Percentiles rank a stretch among this genome's conserved stretches.
Evolutionary conservation across 2,888 invertebrate genomes (phyloP).

Genomic region (Zaprionus lineosus): DNA sequence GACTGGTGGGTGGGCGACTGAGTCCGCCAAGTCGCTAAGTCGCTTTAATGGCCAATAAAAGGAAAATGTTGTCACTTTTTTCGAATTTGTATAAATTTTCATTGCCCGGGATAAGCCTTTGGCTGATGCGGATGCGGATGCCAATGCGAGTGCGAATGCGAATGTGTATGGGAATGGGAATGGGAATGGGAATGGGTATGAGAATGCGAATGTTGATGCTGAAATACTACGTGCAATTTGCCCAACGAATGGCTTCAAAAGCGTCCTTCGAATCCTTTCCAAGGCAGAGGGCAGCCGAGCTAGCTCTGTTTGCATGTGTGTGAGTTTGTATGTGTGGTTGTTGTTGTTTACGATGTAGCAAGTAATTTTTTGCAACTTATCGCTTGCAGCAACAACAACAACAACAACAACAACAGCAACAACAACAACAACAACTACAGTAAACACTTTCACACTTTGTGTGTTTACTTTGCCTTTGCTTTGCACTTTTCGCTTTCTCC

Average conservation of each 20-base stretch:
- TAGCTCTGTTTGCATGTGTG: constrained; percentile 15
- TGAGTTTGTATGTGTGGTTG: constrained; percentile 12
- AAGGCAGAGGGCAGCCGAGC: constrained; percentile 52
- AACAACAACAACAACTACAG: constrained; percentile 13
- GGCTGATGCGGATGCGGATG: constrained; percentile 39
- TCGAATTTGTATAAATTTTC: constrained; percentile 80
- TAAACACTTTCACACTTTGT: constrained; percentile 44
- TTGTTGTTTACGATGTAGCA: constrained; percentile 75
- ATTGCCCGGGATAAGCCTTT: constrained; percentile 75
- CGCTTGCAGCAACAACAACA: constrained; percentile 49
- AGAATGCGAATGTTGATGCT: constrained; percentile 63
- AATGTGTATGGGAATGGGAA: constrained; percentile 39
- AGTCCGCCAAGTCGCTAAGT: constrained; percentile 80
- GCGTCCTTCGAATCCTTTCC: neutral
- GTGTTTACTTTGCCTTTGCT: constrained; percentile 41
- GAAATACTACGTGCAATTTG: constrained; percentile 78
- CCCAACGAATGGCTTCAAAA: constrained; percentile 6
- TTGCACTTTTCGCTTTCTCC: constrained; percentile 52
- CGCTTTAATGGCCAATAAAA: constrained; percentile 83
- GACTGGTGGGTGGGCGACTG: neutral
- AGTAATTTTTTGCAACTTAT: constrained; percentile 76
- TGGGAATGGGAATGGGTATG: neutral
- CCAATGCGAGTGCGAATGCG: constrained; percentile 55
- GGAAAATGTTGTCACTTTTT: constrained; percentile 82
- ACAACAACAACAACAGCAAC: constrained; percentile 33